Evolutionary conservation across 2,113 vertebrate species (phyloP), one percentile per base, ranked within the genome.

Genomic region (Calyptommatus sinebrachiatus): DNA sequence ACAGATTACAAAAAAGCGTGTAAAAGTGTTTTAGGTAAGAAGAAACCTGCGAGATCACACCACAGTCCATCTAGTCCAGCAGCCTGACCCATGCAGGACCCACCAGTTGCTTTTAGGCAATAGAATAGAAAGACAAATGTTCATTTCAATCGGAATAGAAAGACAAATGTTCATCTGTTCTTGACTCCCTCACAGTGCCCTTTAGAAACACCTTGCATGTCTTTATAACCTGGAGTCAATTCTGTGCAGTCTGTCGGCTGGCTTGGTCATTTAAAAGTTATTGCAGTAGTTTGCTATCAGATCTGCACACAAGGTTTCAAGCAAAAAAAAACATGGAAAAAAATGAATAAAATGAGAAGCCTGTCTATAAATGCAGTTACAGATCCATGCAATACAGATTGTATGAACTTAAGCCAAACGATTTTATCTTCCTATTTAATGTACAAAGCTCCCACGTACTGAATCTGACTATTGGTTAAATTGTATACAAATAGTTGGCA

Each of bases 401-500:
- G 45, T 46, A 57, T 57, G 53, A 82, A 65, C 77, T 5, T n/a
- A 60, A 62, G 76, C 90, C 84, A 89, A 84, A 86, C 80, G 78
- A 73, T 86, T 86, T 65, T 76, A 83, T 78, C 83, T 88, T 87
- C 80, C 75, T 89, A 75, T 83, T 85, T 87, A 73, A 65, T 74
- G 77, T 76, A 66, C 89, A 88, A 85, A 90, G 88, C 86, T 83
- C 84, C 86, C 80, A 89, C 77, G 75, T 50, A 16, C 65, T 84
- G 50, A 57, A 83, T 81, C 45, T 41, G 50, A 69, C 73, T 57
- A 86, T 48, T 83, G 71, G 72, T 35, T 81, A 16, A 31, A 62
- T 53, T 65, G 88, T 66, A 78, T 85, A 76, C 66, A 75, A 79
- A 29, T 79, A 75, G 78, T 80, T 89, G 91, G 90, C 92, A 90